phyloP scores from a whole-genome alignment of 2,113 vertebrate genomes.

The Orientallactaga bullata region DNA sequence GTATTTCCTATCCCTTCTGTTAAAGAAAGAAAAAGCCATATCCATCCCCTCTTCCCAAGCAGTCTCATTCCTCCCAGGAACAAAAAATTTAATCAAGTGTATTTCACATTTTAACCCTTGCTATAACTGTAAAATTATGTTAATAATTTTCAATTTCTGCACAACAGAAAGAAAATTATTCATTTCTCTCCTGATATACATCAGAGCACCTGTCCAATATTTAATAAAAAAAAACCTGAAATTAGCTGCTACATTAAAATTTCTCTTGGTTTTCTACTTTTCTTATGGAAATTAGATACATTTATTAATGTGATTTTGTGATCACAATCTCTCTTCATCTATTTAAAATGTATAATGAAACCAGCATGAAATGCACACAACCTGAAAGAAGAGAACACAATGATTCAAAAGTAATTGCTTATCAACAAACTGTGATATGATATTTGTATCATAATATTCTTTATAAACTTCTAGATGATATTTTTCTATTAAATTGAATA shows the following conservation, averaged over 20 bases:
- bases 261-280: conserved; percentile 45
- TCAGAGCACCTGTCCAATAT: not conserved
- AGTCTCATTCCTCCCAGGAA: conserved; percentile 12
- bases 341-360: conserved; percentile 51
- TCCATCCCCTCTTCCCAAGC: not conserved
- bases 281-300: conserved; percentile 18
- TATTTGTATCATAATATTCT: not conserved
- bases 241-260: conserved; percentile 54
- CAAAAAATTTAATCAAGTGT: conserved; percentile 48
- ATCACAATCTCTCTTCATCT: not conserved
- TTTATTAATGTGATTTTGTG: conserved; percentile 13
- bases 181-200: conserved; percentile 34
- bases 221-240: conserved; percentile 52
- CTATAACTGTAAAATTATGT: not conserved
- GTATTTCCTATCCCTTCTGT: not conserved
- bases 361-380: not conserved
- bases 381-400: not conserved
- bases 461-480: not conserved
- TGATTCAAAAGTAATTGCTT: not conserved
- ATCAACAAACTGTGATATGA: not conserved
- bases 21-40: not conserved
- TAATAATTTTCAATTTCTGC: conserved; percentile 22
- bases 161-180: conserved; percentile 38
- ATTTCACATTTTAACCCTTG: conserved; percentile 40
- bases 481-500: not conserved